Conservation (phyloP, 23 tunicate species). For the Clavelina lepadiformis region DNA sequence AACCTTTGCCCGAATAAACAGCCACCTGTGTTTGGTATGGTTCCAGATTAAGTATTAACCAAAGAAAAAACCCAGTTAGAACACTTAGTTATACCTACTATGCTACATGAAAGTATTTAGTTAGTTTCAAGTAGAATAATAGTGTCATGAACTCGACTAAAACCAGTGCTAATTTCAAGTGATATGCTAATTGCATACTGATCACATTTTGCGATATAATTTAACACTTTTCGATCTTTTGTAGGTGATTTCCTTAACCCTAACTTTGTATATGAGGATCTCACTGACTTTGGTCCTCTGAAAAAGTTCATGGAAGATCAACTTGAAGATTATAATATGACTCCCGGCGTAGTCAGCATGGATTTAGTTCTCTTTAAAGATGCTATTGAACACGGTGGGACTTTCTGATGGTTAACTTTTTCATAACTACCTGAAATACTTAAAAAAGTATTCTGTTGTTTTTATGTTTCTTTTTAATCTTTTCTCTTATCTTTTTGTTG, state of each 20-base stretch:
- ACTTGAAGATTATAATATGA: slow-evolving; percentile 93
- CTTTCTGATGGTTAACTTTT: too few relatives aligned
- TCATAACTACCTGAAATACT: too few relatives aligned
- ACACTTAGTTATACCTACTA: too few relatives aligned
- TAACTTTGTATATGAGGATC: slow-evolving; percentile 76
- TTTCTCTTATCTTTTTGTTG: not conserved
- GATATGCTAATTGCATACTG: too few relatives aligned
- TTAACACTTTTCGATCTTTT: not conserved
- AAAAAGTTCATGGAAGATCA: slow-evolving; percentile 98
- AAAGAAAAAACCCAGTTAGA: too few relatives aligned
- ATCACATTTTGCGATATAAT: not conserved
- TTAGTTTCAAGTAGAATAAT: too few relatives aligned
- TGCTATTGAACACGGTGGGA: slow-evolving; percentile 90
- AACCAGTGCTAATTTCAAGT: too few relatives aligned
- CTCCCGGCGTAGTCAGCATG: slow-evolving; percentile 93
- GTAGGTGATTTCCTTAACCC: slow-evolving; percentile 86
- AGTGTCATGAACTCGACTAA: too few relatives aligned
- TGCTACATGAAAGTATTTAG: too few relatives aligned
- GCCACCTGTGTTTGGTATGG: slow-evolving; percentile 81
- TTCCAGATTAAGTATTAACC: not conserved
- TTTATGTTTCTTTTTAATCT: not conserved
- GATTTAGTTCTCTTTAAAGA: slow-evolving; percentile 88
- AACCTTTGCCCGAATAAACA: slow-evolving; percentile 86
- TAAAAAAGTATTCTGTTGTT: not conserved
- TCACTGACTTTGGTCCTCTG: slow-evolving; percentile 47